phyloP scores from a whole-genome alignment of 2,888 invertebrate species.

The Blastobasis lacticolella region DNA sequence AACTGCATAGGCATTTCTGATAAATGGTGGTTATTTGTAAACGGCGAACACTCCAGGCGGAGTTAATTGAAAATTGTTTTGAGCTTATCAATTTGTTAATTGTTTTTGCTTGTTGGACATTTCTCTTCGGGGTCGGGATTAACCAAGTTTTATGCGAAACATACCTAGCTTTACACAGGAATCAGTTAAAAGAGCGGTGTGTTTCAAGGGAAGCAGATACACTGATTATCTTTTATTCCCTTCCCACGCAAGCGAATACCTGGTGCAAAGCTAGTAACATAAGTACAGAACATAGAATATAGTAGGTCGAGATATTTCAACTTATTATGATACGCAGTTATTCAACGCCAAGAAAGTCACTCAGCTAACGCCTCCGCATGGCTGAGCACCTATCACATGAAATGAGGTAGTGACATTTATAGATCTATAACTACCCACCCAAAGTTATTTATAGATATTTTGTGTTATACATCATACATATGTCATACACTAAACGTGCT shows the following conservation, averaged over 20 bases:
- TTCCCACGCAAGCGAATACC: too few species aligned
- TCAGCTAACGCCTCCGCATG: constrained; percentile 7
- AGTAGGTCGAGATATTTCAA: constrained; percentile 5
- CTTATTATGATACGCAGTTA: constrained; percentile 4
- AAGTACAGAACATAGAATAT: constrained; percentile 4
- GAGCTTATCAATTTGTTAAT: constrained; percentile 74
- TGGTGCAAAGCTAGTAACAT: background rate
- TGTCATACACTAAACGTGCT: constrained; percentile 24
- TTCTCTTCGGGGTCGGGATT: constrained; percentile 53
- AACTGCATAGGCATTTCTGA: constrained; percentile 74
- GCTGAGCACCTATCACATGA: background rate
- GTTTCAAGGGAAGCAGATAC: too few species aligned
- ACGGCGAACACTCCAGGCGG: constrained; percentile 67
- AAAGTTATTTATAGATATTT: too few species aligned
- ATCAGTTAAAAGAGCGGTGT: too few species aligned
- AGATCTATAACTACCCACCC: background rate
- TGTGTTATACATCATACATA: constrained; percentile 9
- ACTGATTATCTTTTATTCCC: too few species aligned
- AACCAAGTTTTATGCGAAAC: constrained; percentile 45
- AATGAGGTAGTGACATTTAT: background rate
- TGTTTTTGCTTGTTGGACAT: constrained; percentile 70
- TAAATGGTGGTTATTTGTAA: constrained; percentile 74
- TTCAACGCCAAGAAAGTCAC: constrained; percentile 8
- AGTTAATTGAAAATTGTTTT: constrained; percentile 75
- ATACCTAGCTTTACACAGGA: constrained; percentile 10